Conservation (phyloP, 1,140 invertebrate genomes). For the Drosophila serrata region DNA sequence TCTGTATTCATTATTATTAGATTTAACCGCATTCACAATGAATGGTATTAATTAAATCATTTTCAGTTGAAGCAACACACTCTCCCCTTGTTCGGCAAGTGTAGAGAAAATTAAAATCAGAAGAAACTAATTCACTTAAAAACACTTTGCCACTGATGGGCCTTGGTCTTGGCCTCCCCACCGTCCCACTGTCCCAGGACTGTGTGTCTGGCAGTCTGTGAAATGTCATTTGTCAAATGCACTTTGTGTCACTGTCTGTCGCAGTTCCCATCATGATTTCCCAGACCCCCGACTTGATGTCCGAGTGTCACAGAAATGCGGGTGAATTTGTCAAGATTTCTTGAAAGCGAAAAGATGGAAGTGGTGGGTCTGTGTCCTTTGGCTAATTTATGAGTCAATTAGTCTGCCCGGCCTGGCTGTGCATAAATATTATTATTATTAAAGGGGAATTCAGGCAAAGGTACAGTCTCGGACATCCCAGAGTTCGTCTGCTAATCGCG, state of each 20-base stretch:
- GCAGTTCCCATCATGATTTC: slow-evolving; percentile 57
- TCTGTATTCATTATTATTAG: not conserved
- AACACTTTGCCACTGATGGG: slow-evolving; percentile 72
- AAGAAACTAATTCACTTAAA: slow-evolving; percentile 81
- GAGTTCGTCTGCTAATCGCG: slow-evolving; percentile 47
- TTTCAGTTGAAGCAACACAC: not conserved
- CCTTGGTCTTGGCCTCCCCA: not conserved
- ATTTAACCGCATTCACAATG: not conserved
- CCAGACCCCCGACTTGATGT: slow-evolving; percentile 57
- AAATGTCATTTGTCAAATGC: slow-evolving; percentile 84
- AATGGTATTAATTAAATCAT: not conserved
- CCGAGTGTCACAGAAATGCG: slow-evolving; percentile 79
- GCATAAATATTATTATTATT: slow-evolving; percentile 75
- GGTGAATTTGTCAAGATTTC: slow-evolving; percentile 77
- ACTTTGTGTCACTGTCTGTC: slow-evolving; percentile 79
- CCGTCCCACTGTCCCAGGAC: slow-evolving; percentile 21
- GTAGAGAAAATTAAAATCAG: slow-evolving; percentile 15
- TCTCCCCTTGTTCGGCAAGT: slow-evolving; percentile 5
- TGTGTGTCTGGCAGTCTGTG: slow-evolving; percentile 74
- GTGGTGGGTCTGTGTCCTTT: slow-evolving; percentile 23
- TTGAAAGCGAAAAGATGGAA: slow-evolving; percentile 18
- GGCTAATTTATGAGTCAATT: slow-evolving; percentile 81
- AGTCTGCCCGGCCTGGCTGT: slow-evolving; percentile 62
- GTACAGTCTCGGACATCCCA: slow-evolving; percentile 26
- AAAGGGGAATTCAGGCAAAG: slow-evolving; percentile 37